A percentile compares a stretch with the other conserved stretches of the same genome.
Evolutionary conservation across 1,140 invertebrate species (phyloP).

Genomic region (Euwallacea fornicatus): DNA sequence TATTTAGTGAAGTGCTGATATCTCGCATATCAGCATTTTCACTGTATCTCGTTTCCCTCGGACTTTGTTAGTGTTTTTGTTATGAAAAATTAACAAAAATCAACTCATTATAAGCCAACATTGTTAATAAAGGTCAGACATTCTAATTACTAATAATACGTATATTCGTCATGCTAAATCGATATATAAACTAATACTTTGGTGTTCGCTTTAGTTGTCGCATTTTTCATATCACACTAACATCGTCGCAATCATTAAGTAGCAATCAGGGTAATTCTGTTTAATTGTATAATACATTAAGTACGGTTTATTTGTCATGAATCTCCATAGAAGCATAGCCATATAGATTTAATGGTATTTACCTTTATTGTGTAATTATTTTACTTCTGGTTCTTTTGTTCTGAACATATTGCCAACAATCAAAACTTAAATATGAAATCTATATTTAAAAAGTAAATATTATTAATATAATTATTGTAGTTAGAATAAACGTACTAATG

Average conservation of each 20-base stretch:
- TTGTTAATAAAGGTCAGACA: not conserved
- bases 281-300: not conserved
- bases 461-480: slow-evolving; percentile 23
- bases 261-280: slow-evolving; percentile 26
- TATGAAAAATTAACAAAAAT: slow-evolving; percentile 48
- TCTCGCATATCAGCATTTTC: slow-evolving; percentile 47
- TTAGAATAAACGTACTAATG: slow-evolving; percentile 34
- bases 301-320: slow-evolving; percentile 12
- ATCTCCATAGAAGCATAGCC: slow-evolving; percentile 32
- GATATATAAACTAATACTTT: slow-evolving; percentile 1
- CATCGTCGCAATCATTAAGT: slow-evolving; percentile 29
- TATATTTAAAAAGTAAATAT: slow-evolving; percentile 19
- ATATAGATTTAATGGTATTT: slow-evolving; percentile 15
- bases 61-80: slow-evolving; percentile 48
- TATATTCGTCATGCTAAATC: not conserved
- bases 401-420: slow-evolving; percentile 12
- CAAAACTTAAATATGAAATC: slow-evolving; percentile 18
- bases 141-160: not conserved
- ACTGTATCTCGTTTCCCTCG: slow-evolving; percentile 31
- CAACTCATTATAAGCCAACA: slow-evolving; percentile 28
- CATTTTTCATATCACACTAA: slow-evolving; percentile 38
- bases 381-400: too few relatives aligned
- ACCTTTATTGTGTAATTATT: too few relatives aligned
- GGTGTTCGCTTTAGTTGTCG: slow-evolving; percentile 5
- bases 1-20: slow-evolving; percentile 49